Percentiles rank a stretch among this genome's conserved stretches.
Evolutionary conservation across 1,140 invertebrate genomes (phyloP).

Genomic region (Temnothorax curvispinosus): DNA sequence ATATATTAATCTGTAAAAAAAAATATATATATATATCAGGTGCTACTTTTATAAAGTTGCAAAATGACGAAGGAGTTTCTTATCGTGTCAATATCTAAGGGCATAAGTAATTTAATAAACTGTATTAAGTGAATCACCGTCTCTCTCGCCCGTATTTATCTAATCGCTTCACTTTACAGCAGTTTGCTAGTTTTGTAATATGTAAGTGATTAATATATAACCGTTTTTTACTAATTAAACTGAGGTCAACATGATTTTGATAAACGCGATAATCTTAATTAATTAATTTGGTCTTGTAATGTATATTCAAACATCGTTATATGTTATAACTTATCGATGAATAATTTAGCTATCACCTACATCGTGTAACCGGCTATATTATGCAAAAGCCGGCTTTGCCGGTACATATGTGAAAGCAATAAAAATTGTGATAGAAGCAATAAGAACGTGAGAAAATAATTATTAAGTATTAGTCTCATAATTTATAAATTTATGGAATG

Average conservation of each 20-base stretch:
- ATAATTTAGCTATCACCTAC: conserved; percentile 40
- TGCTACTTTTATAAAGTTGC: background rate
- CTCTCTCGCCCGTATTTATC: conserved; percentile 60
- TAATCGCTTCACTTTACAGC: conserved; percentile 69
- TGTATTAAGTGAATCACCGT: conserved; percentile 65
- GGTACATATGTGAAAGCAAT: background rate
- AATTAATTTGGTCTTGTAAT: conserved; percentile 29
- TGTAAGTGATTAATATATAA: conserved; percentile 63
- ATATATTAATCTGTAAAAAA: conserved; percentile 3
- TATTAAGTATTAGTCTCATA: background rate
- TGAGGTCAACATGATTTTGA: background rate
- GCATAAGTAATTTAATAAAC: conserved; percentile 65
- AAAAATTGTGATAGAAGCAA: background rate
- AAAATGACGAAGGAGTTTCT: background rate
- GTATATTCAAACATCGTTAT: conserved; percentile 3
- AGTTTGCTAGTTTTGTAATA: conserved; percentile 58
- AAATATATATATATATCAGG: background rate
- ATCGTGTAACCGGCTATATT: background rate
- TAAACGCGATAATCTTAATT: conserved; percentile 43
- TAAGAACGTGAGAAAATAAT: background rate
- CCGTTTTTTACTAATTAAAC: conserved; percentile 14
- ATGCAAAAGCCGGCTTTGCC: background rate
- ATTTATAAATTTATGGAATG: background rate
- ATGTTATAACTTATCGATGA: conserved; percentile 44
- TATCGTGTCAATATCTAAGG: conserved; percentile 59